These are phyloP conservation scores for Diplodus puntazzo DNA, from an alignment of 2,797 vertebrate genomes.

Conservation along the genomic window DNA sequence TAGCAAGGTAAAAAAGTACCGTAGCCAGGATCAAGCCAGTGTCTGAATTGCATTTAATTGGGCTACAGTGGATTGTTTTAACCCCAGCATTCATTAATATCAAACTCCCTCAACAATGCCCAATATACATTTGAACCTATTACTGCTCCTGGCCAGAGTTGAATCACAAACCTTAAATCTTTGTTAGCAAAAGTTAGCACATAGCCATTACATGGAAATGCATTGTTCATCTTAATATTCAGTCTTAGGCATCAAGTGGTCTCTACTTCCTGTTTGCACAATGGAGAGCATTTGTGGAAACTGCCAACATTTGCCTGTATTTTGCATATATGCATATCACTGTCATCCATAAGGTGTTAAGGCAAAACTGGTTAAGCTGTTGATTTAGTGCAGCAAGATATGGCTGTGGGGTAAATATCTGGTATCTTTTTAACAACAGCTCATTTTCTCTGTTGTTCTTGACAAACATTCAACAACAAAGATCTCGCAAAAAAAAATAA, in stretches of 20 bases:
- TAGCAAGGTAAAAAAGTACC: too few relatives aligned
- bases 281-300: constrained; percentile 3
- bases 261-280: neutral
- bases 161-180: too few relatives aligned
- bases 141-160: too few relatives aligned
- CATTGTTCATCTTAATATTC: too few relatives aligned
- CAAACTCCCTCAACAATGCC: too few relatives aligned
- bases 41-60: too few relatives aligned
- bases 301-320: neutral
- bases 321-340: neutral
- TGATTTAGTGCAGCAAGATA: neutral
- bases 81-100: too few relatives aligned
- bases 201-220: too few relatives aligned
- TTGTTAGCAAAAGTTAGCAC: too few relatives aligned
- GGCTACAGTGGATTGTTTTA: too few relatives aligned
- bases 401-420: neutral
- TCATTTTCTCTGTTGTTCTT: neutral
- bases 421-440: neutral
- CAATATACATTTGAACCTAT: too few relatives aligned
- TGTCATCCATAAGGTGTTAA: neutral
- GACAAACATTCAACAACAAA: neutral
- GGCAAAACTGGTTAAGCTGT: neutral
- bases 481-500: neutral
- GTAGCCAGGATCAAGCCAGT: too few relatives aligned
- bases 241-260: neutral